phyloP scores from a whole-genome alignment of 2,888 invertebrate genomes.

The Amphipyra berbera region DNA sequence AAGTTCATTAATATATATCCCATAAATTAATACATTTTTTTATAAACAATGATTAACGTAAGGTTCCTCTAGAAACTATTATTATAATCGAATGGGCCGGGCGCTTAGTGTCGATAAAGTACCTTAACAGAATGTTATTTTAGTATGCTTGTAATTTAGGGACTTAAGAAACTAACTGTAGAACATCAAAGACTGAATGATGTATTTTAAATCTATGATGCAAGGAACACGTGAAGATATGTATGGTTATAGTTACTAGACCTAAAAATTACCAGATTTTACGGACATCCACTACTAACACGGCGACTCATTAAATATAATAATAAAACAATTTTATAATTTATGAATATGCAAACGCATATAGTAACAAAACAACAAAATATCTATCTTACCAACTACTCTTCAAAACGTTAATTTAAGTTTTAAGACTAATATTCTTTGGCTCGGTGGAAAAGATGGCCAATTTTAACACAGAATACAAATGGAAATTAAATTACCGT shows the following conservation, averaged over 20 bases:
- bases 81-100: neutral
- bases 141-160: neutral
- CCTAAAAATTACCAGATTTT: constrained; percentile 24
- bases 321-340: constrained; percentile 44
- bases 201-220: constrained; percentile 33
- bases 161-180: constrained; percentile 10
- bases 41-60: constrained; percentile 1
- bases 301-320: constrained; percentile 26
- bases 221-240: constrained; percentile 59
- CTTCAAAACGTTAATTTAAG: constrained; percentile 43
- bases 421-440: constrained; percentile 63
- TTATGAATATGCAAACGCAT: constrained; percentile 44
- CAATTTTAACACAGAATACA: constrained; percentile 43
- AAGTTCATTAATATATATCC: no score
- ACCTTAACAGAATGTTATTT: no score
- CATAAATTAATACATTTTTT: no score
- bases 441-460: constrained; percentile 58
- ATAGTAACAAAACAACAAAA: constrained; percentile 51
- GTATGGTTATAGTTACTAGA: constrained; percentile 35
- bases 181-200: constrained; percentile 26
- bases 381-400: constrained; percentile 50
- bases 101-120: neutral
- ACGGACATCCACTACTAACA: constrained; percentile 29
- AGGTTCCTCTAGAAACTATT: constrained; percentile 3
- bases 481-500: constrained; percentile 45